Conservation (phyloP, 2,888 invertebrate species). For the Embidobia sp. region DNA sequence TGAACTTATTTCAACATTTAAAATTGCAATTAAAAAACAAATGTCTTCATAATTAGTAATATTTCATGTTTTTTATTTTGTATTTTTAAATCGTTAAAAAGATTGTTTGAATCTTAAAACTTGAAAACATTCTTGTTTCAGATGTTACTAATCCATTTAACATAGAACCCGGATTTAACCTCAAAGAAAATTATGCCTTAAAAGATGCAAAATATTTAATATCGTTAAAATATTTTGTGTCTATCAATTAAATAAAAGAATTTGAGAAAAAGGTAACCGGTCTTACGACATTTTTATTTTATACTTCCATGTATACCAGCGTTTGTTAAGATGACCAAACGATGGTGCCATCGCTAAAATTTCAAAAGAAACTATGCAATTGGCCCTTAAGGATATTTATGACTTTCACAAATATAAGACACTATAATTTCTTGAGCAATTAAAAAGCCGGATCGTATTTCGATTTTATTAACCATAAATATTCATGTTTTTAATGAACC, state of each 20-base stretch:
- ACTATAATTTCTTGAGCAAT: slow-evolving; percentile 59
- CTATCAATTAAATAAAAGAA: slow-evolving; percentile 24
- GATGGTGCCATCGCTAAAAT: slow-evolving; percentile 50
- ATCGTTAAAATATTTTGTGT: slow-evolving; percentile 1
- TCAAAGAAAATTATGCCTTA: too few species aligned
- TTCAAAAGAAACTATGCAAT: slow-evolving; percentile 62
- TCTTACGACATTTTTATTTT: slow-evolving; percentile 48
- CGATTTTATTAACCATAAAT: slow-evolving; percentile 60
- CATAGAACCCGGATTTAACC: too few species aligned
- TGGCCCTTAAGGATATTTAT: slow-evolving; percentile 60
- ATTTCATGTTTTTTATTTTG: too few species aligned
- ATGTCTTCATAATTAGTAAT: too few species aligned
- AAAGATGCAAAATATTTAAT: neutral
- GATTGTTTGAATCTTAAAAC: too few species aligned
- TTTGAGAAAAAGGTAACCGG: slow-evolving; percentile 48
- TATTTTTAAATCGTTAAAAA: too few species aligned
- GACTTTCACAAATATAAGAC: slow-evolving; percentile 51
- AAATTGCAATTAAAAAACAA: too few species aligned
- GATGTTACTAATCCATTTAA: too few species aligned
- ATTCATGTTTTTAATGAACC: slow-evolving; percentile 59
- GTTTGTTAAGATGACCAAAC: slow-evolving; percentile 43
- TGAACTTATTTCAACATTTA: too few species aligned
- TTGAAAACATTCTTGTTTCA: too few species aligned
- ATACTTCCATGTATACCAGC: slow-evolving; percentile 34
- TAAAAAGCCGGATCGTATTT: slow-evolving; percentile 59